Base-by-base conservation (phyloP, 2,888 invertebrate species). In the Acheta domesticus region DNA sequence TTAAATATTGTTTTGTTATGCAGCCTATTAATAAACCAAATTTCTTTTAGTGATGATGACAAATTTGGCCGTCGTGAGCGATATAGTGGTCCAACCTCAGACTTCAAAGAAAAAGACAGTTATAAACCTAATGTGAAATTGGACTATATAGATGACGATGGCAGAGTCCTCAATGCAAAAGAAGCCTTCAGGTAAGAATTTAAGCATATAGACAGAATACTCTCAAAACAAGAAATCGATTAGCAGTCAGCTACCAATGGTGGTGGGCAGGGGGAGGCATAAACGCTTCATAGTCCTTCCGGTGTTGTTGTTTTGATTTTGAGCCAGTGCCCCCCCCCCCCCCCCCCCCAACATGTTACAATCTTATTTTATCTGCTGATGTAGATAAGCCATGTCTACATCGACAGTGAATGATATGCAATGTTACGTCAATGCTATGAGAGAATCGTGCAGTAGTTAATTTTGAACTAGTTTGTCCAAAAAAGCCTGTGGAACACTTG, bases 101-200 rank as follows among this genome's bases (percentile, higher is more conserved):
- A 98, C 81, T 99, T 99, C 88, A 94, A 93, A 85, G 97, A 99
- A 86, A 96, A 96, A 87, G 92, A 93, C 79, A 89, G 91, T 81
- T 98, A 97, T 87, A 94, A 95, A 85, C 98, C 98, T 1, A 95
- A 95, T 86, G 94, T 98, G 74, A 97, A 97, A 87, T 89, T 99
- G 84, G 97, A 98, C 86, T 99, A 99, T 87, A 96, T 97, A 83
- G 99, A 99, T 88, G 98, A 98, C 86, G 95, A 95, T 85, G 99
- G 99, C 0, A 93, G 96, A 80, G 91, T 95, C 84, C 91, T 99
- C 81, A 94, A 94, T 84, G 93, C 95, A 80, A 99, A 99, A 88
- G 99, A 99, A 89, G 99, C 99, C 77, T 99, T 98, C 88, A 84
- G 87, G 83, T 87, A 87, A 80, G 79, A 77, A 79, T 48, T 1